A percentile compares a stretch with the other conserved stretches of the same genome.
Evolutionary conservation across 2,113 vertebrate species (phyloP).

Genomic region (Gopherus evgoodei): DNA sequence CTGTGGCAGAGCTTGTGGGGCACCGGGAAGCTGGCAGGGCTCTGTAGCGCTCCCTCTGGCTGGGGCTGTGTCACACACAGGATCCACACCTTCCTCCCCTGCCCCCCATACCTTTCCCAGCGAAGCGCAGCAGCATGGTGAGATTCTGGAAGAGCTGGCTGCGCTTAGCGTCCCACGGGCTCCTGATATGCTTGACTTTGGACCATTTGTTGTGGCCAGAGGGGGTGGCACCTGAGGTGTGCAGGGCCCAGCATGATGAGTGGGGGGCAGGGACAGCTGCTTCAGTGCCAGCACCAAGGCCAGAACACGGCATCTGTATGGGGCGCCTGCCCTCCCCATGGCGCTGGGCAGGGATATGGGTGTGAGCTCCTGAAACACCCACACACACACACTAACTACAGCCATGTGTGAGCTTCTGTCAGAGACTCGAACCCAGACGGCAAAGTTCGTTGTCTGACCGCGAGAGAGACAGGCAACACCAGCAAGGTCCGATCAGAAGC

Average conservation of each 20-base stretch:
- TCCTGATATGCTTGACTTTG: constrained; percentile 91
- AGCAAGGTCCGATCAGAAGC: too few species aligned
- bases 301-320: neutral
- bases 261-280: neutral
- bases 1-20: too few species aligned
- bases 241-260: constrained; percentile 49
- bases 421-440: too few species aligned
- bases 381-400: neutral
- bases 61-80: too few species aligned
- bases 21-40: too few species aligned
- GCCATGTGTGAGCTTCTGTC: too few species aligned
- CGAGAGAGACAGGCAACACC: too few species aligned
- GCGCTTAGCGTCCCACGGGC: constrained; percentile 86
- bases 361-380: neutral
- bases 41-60: too few species aligned
- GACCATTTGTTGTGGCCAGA: constrained; percentile 96
- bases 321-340: neutral
- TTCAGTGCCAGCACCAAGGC: neutral
- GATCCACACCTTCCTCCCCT: too few species aligned
- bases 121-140: constrained; percentile 82
- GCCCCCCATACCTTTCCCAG: constrained; percentile 83
- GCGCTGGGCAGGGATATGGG: neutral
- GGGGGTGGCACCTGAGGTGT: constrained; percentile 45
- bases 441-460: too few species aligned
- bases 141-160: constrained; percentile 82